phyloP scores from a whole-genome alignment of 2,113 vertebrate species.

The Peromyscus maniculatus region DNA sequence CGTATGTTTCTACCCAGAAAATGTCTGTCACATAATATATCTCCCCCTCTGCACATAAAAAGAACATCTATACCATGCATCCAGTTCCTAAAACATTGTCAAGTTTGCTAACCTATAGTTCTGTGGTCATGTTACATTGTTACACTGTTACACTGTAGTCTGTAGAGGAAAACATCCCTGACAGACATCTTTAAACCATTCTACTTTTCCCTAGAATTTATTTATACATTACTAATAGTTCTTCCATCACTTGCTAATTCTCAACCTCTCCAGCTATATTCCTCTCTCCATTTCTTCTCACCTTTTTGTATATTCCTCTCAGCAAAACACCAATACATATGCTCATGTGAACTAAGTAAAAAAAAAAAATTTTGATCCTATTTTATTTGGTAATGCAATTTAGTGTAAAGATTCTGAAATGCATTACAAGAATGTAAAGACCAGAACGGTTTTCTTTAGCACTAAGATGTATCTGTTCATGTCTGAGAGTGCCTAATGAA shows the following conservation, averaged over 20 bases:
- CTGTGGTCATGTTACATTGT: background rate
- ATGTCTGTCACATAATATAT: background rate
- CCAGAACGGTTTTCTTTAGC: background rate
- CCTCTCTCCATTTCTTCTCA: background rate
- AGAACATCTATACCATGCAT: background rate
- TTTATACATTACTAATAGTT: background rate
- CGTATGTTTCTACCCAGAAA: background rate
- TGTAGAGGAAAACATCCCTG: background rate
- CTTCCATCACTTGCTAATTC: background rate
- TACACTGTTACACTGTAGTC: background rate
- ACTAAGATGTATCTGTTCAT: background rate
- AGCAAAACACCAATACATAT: background rate
- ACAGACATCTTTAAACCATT: background rate
- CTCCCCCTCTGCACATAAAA: background rate
- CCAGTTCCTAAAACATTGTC: background rate
- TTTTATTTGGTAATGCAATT: slow-evolving; percentile 8
- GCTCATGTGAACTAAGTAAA: background rate
- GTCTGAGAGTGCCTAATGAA: background rate
- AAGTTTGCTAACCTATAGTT: background rate
- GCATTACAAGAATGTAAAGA: background rate
- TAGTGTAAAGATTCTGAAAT: background rate
- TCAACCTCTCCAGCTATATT: background rate
- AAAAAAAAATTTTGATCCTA: background rate
- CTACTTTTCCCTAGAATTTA: background rate
- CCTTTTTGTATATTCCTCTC: background rate